These are phyloP conservation scores for Oceanodroma leucorhoa DNA, from an alignment of 2,797 vertebrate genomes.

Conservation along the genomic window DNA sequence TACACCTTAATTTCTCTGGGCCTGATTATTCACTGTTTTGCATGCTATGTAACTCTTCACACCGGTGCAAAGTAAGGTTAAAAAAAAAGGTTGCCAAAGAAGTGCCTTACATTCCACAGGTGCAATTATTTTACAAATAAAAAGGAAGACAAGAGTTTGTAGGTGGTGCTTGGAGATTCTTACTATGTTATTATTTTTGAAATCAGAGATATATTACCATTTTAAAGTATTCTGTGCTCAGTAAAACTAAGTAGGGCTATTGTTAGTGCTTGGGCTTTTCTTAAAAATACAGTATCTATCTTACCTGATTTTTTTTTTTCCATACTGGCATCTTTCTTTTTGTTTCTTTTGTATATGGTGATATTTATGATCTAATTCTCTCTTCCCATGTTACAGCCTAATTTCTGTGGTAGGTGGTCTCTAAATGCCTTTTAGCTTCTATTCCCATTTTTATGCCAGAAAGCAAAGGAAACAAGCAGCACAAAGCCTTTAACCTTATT, in stretches of 20 bases:
- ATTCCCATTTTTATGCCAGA: background rate
- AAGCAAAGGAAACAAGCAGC: background rate
- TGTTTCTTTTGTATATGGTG: background rate
- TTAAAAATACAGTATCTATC: background rate
- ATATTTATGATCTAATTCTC: background rate
- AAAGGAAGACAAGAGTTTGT: background rate
- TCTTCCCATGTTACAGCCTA: background rate
- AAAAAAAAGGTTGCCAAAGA: background rate
- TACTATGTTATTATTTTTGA: background rate
- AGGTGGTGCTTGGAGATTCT: background rate
- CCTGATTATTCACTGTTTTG: background rate
- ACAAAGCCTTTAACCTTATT: background rate
- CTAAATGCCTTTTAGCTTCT: background rate
- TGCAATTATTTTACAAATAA: background rate
- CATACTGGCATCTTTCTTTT: background rate
- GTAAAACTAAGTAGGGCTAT: background rate
- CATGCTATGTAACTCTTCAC: background rate
- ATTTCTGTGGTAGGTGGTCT: background rate
- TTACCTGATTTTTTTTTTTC: background rate
- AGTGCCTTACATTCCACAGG: background rate
- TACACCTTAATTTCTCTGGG: background rate
- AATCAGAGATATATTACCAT: background rate
- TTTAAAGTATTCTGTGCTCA: background rate
- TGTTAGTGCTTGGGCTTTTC: background rate
- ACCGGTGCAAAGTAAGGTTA: background rate